Evolutionary conservation across 2,888 invertebrate species (phyloP), one percentile per base, ranked within the genome.

Genomic region (Sipha maydis): DNA sequence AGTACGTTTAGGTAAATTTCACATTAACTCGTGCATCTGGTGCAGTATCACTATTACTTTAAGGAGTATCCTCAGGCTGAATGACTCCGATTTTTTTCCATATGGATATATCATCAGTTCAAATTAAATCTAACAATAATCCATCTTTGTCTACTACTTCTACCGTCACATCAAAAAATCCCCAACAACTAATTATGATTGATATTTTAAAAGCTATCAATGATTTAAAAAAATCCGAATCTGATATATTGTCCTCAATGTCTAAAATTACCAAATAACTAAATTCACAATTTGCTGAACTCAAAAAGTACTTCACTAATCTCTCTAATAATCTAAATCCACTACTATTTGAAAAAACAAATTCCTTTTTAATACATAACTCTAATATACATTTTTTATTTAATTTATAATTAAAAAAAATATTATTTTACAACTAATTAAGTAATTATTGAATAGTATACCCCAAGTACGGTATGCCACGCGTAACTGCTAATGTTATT

Each of bases 191-290:
- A 77, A 54, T 48, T 77, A 77, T 77, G n/a, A 77, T 48, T 77
- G 48, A 54, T 5, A 48, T 77, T 48, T n/a, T 48, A 17, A 77
- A 77, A 77, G 28, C 77, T 77, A 48, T 77, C 28, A 77, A 5
- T 41, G 28, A 48, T 4, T 77, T 54, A 77, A 41, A 48, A 48
- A 77, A 77, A 77, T 77, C 48, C 41, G n/a, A 77, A 48, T 7
- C 21, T 8, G 34, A 77, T 14, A 77, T 77, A 41, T n/a, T 28
- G 28, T 54, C n/a, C 9, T 77, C 77, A 48, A 77, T 41, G n/a
- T 25, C 77, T 17, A 77, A 77, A n/a, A 48, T 77, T 14, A 48
- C 77, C n/a, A n/a, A n/a, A n/a, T n/a, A n/a, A n/a, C n/a, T n/a
- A n/a, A n/a, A n/a, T n/a, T n/a, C n/a, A n/a, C n/a, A n/a, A n/a